Conservation (phyloP, 2,113 vertebrate species). For the Rattus rattus region DNA sequence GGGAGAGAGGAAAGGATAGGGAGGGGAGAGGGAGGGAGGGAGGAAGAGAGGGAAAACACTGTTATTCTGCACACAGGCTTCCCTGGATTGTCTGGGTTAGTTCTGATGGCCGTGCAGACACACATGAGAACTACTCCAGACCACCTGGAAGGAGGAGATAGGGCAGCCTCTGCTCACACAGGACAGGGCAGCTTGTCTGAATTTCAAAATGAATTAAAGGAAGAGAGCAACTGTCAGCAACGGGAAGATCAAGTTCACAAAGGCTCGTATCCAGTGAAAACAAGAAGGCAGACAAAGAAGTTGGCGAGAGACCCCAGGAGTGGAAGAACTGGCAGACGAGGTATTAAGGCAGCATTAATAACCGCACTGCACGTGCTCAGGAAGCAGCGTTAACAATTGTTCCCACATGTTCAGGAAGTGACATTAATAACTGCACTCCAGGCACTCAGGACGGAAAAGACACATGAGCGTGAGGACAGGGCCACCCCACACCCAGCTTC, state of each 20-base stretch:
- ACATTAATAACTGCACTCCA: background rate
- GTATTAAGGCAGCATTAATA: background rate
- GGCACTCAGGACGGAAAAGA: background rate
- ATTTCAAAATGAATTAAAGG: conserved; percentile 20
- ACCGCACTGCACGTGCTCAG: background rate
- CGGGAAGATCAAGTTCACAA: background rate
- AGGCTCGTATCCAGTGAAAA: background rate
- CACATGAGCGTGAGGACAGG: background rate
- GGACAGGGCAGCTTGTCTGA: background rate
- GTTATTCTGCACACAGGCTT: background rate
- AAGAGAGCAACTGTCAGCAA: background rate
- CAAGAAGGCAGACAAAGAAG: background rate
- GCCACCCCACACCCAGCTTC: background rate
- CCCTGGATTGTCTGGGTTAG: background rate
- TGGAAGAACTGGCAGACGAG: background rate
- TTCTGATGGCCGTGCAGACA: background rate
- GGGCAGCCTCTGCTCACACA: background rate
- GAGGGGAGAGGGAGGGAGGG: too few relatives aligned
- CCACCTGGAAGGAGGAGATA: background rate
- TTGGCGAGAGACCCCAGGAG: background rate
- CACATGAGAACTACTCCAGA: background rate
- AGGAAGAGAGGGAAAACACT: background rate
- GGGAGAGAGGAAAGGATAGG: background rate
- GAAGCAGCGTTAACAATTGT: background rate
- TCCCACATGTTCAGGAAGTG: background rate